Base-by-base conservation (phyloP, 2,888 invertebrate genomes). In the Cephus rjabovi region DNA sequence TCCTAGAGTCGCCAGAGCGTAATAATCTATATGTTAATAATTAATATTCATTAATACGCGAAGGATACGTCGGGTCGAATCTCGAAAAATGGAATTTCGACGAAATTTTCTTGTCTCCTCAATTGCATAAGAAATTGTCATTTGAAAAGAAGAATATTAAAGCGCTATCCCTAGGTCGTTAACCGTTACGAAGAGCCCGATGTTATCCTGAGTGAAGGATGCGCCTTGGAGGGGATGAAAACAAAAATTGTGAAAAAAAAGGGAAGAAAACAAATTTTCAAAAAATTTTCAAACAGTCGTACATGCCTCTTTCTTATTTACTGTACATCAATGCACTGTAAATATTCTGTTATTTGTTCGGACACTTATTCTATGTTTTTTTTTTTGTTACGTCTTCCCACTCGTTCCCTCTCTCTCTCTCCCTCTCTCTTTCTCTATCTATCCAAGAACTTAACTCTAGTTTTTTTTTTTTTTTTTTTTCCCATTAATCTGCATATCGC, bases 371-470 rank as follows among this genome's bases (percentile, higher is more conserved):
- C 56, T 56, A 56, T 4, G 40, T 56, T 56, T 40, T 23, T 23
- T 40, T 23, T 40, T 40, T 23, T 40, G 35, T 35, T 56, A 56
- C 23, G 56, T 56, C 56, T 6, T 15, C 2, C 23, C 23, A 23
- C 23, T 56, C 56, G 23, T 56, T 9, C 56, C 23, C 74, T 77
- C 12, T 15, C 40, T 15, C 40, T 40, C 40, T 12, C 12, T 37
- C 12, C 12, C 12, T 37, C 12, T 12, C 4, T 37, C 40, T 40
- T 4, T 15, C 15, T 6, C 37, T 37, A 68, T 77, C 34, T 77
- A 76, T 78, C 79, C 77, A 74, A 40, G 70, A 69, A 70, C 76
- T 77, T 77, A 77, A 78, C 71, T 76, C 37, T 76, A 76, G 9
- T 9, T 56, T 56, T 56, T 23, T 40, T 56, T 9, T 56, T 23